Conservation (phyloP, 2,888 invertebrate species). For the Pandemis cinnamomeana region DNA sequence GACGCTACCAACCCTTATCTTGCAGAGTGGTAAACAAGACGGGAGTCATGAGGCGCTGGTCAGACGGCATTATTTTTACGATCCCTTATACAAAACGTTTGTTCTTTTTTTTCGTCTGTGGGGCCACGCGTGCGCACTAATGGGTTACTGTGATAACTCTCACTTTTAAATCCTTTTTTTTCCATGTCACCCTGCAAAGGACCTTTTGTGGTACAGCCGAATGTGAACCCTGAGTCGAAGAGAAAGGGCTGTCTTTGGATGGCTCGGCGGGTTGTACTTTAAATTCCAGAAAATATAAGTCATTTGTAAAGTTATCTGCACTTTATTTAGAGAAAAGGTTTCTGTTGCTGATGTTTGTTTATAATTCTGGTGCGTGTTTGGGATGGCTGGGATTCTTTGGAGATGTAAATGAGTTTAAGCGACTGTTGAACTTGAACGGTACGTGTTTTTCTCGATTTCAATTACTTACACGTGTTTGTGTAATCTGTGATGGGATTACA, state of each 20-base stretch:
- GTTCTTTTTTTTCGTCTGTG: constrained; percentile 64
- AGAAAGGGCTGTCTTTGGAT: constrained; percentile 48
- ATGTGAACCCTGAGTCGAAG: constrained; percentile 48
- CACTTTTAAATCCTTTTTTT: constrained; percentile 81
- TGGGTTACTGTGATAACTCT: constrained; percentile 83
- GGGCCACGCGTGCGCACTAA: constrained; percentile 82
- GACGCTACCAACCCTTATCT: constrained; percentile 58
- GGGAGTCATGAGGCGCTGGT: constrained; percentile 68
- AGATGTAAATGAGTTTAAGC: constrained; percentile 55
- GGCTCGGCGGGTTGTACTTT: constrained; percentile 54
- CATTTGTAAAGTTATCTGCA: constrained; percentile 83
- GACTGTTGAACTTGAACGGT: constrained; percentile 44
- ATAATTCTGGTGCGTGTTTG: constrained; percentile 54
- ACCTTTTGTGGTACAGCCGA: constrained; percentile 44
- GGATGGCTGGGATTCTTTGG: constrained; percentile 60
- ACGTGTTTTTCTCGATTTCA: constrained; percentile 15
- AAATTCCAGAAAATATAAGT: constrained; percentile 81
- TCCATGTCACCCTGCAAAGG: constrained; percentile 70
- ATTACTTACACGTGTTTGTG: constrained; percentile 19
- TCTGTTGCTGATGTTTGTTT: constrained; percentile 72
- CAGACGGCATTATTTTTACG: constrained; percentile 69
- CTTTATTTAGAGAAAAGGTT: constrained; percentile 79
- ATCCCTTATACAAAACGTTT: constrained; percentile 57
- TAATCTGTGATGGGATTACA: constrained; percentile 10
- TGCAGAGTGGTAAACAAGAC: constrained; percentile 57